phyloP scores from a whole-genome alignment of 92 coral and sea anemone genomes.

The Chrysogorgia sp. region DNA sequence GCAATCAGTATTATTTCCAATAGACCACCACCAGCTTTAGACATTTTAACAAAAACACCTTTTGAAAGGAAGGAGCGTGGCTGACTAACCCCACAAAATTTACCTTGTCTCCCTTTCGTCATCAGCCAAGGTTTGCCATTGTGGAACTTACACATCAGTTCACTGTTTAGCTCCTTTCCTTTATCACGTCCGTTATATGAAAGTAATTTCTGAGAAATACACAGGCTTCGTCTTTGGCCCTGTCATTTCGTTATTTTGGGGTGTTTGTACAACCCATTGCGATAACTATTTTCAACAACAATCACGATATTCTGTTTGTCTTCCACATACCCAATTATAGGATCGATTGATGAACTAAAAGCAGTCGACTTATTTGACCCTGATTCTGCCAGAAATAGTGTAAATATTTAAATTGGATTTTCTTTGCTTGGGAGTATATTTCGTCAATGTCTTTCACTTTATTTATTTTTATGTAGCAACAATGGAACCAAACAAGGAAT shows the following conservation, averaged over 20 bases:
- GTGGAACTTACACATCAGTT: slow-evolving; percentile 4
- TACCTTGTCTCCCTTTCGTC: slow-evolving; percentile 7
- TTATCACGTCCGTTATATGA: slow-evolving; percentile 8
- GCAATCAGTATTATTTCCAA: too few species aligned
- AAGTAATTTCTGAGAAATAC: background rate
- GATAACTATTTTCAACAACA: slow-evolving; percentile 45
- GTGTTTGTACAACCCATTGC: slow-evolving; percentile 45
- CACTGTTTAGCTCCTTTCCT: slow-evolving; percentile 15
- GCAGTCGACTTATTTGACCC: slow-evolving; percentile 19
- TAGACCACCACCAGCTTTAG: slow-evolving; percentile 18
- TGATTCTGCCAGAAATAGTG: slow-evolving; percentile 18
- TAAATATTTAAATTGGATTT: slow-evolving; percentile 9
- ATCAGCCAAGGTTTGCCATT: slow-evolving; percentile 9
- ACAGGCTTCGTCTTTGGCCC: background rate
- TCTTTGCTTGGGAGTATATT: slow-evolving; percentile 8
- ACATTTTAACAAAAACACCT: slow-evolving; percentile 9
- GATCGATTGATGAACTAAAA: background rate
- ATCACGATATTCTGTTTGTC: slow-evolving; percentile 12
- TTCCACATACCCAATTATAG: slow-evolving; percentile 8
- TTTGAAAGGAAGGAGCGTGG: slow-evolving; percentile 20
- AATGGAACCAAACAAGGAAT: too few species aligned
- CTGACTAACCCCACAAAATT: slow-evolving; percentile 22
- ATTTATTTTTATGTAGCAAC: too few species aligned
- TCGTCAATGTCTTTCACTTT: too few species aligned
- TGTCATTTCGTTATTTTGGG: slow-evolving; percentile 37